Conservation (phyloP, 2,888 invertebrate genomes). For the Alviniconcha strummeri region DNA sequence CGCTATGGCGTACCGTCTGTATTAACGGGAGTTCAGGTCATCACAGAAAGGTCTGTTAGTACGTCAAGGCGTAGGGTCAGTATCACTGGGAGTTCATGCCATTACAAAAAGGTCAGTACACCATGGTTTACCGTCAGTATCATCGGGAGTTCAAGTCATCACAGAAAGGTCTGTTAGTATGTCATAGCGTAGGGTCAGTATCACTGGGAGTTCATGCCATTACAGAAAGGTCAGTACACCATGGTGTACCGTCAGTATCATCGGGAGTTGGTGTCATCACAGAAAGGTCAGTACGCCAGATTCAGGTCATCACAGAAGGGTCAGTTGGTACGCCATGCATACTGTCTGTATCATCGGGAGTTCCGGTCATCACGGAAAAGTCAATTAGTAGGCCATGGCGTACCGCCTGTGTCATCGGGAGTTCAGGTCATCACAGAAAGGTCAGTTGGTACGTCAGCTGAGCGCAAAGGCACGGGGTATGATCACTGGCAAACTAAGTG, state of each 20-base stretch:
- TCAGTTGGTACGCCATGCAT: slow-evolving; percentile 34
- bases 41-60: slow-evolving; percentile 39
- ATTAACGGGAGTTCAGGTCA: slow-evolving; percentile 36
- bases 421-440: slow-evolving; percentile 39
- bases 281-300: slow-evolving; percentile 34
- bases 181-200: slow-evolving; percentile 40
- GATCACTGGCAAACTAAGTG: too few species aligned
- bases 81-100: slow-evolving; percentile 39
- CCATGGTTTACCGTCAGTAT: slow-evolving; percentile 39
- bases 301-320: slow-evolving; percentile 36
- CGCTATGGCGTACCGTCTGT: slow-evolving; percentile 39
- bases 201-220: slow-evolving; percentile 34
- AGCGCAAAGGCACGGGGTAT: too few species aligned
- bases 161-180: slow-evolving; percentile 42
- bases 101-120: slow-evolving; percentile 42
- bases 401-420: slow-evolving; percentile 41
- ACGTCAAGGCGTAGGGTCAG: slow-evolving; percentile 38
- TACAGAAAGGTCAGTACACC: slow-evolving; percentile 43
- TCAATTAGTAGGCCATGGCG: slow-evolving; percentile 31
- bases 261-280: slow-evolving; percentile 34
- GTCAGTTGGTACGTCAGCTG: slow-evolving; percentile 32
- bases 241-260: slow-evolving; percentile 40
- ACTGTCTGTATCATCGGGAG: slow-evolving; percentile 39
- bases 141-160: slow-evolving; percentile 34
- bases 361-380: slow-evolving; percentile 40